These are phyloP conservation scores for Bubo scandiacus DNA, from an alignment of 2,113 vertebrate genomes.

Conservation along the genomic window DNA sequence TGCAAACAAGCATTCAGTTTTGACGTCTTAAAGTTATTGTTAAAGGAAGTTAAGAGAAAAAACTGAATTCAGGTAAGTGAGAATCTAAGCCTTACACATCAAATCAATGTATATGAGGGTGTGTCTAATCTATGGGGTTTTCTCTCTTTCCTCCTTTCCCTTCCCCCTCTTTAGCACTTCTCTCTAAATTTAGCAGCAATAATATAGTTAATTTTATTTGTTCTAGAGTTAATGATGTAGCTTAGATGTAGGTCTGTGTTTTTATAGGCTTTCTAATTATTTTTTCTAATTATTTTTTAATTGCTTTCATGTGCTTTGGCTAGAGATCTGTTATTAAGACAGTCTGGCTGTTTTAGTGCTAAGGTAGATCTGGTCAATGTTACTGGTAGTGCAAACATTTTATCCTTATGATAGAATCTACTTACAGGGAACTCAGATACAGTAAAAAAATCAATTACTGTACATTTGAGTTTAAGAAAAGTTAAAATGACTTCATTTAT, in stretches of 20 bases:
- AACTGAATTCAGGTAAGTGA: neutral
- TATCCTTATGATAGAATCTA: neutral
- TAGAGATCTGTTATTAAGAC: slow-evolving; percentile 42
- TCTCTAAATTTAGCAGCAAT: neutral
- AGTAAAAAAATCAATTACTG: slow-evolving; percentile 21
- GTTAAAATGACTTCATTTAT: slow-evolving; percentile 10
- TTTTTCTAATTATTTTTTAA: slow-evolving; percentile 61
- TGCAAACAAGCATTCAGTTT: neutral
- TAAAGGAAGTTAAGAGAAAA: neutral
- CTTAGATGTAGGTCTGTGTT: slow-evolving; percentile 42
- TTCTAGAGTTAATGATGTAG: slow-evolving; percentile 23
- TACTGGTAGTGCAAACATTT: neutral
- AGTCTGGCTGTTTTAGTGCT: slow-evolving; percentile 7
- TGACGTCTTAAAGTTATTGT: neutral
- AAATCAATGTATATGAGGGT: neutral
- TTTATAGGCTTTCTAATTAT: slow-evolving; percentile 57
- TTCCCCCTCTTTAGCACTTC: neutral
- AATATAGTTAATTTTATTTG: slow-evolving; percentile 11
- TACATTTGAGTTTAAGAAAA: slow-evolving; percentile 26
- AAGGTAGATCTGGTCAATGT: slow-evolving; percentile 36
- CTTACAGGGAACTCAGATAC: neutral
- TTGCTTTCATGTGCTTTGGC: slow-evolving; percentile 48
- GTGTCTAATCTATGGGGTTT: neutral
- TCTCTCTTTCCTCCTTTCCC: neutral
- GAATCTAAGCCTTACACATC: neutral